Conservation (phyloP, 2,113 vertebrate species). For the Tachysurus fulvidraco region DNA sequence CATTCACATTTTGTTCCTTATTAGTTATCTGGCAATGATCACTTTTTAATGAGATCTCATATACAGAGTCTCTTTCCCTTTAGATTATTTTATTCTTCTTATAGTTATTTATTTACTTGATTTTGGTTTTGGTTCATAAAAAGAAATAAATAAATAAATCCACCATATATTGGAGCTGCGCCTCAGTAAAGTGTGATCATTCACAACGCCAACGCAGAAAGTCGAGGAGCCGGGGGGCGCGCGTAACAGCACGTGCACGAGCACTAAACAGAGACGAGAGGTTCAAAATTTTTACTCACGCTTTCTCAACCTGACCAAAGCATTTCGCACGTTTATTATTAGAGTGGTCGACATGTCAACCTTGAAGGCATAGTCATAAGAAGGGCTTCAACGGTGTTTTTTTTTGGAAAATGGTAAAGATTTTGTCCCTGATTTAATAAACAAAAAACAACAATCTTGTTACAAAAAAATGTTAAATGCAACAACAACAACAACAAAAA, state of each 20-base stretch:
- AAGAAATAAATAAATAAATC: background rate
- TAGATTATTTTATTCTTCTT: background rate
- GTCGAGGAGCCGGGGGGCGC: constrained; percentile 57
- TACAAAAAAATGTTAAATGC: background rate
- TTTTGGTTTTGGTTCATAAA: background rate
- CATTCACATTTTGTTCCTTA: background rate
- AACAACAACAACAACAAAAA: too few species aligned
- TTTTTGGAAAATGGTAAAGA: background rate
- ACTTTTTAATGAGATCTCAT: background rate
- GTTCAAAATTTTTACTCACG: background rate
- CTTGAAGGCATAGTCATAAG: background rate
- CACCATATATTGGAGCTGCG: background rate
- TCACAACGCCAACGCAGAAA: constrained; percentile 63
- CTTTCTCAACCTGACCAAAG: background rate
- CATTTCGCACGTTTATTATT: background rate
- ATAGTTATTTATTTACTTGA: background rate
- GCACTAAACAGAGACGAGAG: background rate
- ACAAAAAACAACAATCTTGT: background rate
- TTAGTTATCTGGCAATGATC: background rate
- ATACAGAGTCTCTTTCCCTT: background rate
- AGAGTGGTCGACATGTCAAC: background rate
- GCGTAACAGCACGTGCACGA: constrained; percentile 35
- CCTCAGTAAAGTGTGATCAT: constrained; percentile 40
- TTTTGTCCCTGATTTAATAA: background rate
- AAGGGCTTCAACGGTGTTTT: background rate